Percentiles rank a stretch among this genome's conserved stretches.
phyloP scores from a whole-genome alignment of 2,113 vertebrate genomes.

The Larimichthys polyactis region DNA sequence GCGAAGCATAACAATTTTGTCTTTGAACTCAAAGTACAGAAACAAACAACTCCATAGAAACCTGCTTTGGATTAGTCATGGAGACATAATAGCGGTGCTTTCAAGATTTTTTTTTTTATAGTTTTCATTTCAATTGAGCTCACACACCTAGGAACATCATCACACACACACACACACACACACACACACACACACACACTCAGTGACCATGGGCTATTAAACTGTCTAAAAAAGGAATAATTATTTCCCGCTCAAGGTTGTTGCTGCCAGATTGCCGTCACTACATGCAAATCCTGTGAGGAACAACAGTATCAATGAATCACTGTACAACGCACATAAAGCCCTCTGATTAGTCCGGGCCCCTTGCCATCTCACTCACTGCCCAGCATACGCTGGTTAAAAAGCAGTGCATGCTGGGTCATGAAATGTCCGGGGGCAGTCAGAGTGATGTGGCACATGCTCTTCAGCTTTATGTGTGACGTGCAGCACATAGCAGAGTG shows the following conservation, averaged over 20 bases:
- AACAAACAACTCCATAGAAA: slow-evolving; percentile 5
- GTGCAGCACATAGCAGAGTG: slow-evolving; percentile 27
- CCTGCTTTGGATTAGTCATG: slow-evolving; percentile 21
- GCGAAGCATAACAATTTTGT: slow-evolving; percentile 43
- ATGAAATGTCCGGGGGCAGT: slow-evolving; percentile 43
- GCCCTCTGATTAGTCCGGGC: slow-evolving; percentile 8
- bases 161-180: too few species aligned
- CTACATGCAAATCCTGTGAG: slow-evolving; percentile 36
- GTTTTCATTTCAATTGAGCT: slow-evolving; percentile 22
- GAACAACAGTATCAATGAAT: slow-evolving; percentile 36
- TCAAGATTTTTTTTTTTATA: background rate
- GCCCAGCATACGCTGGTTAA: slow-evolving; percentile 8
- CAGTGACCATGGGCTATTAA: background rate
- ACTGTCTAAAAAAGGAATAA: background rate
- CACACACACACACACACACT: slow-evolving; percentile 10
- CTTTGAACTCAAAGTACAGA: slow-evolving; percentile 48
- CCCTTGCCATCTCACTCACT: background rate
- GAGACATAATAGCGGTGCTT: background rate
- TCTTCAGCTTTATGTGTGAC: slow-evolving; percentile 35
- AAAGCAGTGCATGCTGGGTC: slow-evolving; percentile 50
- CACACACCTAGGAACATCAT: background rate
- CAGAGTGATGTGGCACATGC: slow-evolving; percentile 40
- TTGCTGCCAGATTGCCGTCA: slow-evolving; percentile 13
- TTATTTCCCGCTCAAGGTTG: slow-evolving; percentile 21
- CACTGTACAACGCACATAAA: slow-evolving; percentile 17